Percentiles rank a stretch among this genome's conserved stretches.
phyloP scores from a whole-genome alignment of 2,113 vertebrate genomes.

The Pollachius pollachius region DNA sequence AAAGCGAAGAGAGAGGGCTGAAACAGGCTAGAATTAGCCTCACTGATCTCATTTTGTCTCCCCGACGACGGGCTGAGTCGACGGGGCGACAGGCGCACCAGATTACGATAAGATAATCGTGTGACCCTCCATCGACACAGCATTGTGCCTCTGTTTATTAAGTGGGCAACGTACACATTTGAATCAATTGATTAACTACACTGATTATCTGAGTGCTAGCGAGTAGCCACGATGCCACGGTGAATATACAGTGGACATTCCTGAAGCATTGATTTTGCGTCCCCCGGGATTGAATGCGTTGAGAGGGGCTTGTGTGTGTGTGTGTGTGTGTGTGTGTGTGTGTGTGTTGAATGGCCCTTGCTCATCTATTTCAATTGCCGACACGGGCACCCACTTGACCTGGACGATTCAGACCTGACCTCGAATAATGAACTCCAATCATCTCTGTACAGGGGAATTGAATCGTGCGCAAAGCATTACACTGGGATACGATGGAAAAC shows the following conservation, averaged over 20 bases:
- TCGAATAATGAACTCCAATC: slow-evolving; percentile 74
- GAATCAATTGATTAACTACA: too few species aligned
- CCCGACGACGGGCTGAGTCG: slow-evolving; percentile 31
- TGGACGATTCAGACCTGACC: slow-evolving; percentile 66
- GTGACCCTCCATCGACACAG: too few species aligned
- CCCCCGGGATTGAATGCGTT: slow-evolving; percentile 38
- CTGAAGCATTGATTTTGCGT: slow-evolving; percentile 50
- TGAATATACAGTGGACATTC: neutral
- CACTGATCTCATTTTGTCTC: slow-evolving; percentile 50
- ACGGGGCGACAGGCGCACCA: slow-evolving; percentile 6
- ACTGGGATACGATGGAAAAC: slow-evolving; percentile 74
- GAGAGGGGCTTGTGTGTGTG: too few species aligned
- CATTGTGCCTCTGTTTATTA: too few species aligned
- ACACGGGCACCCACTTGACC: slow-evolving; percentile 48
- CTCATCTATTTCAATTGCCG: slow-evolving; percentile 43
- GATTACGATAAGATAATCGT: too few species aligned
- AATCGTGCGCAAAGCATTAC: slow-evolving; percentile 51
- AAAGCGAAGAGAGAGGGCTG: slow-evolving; percentile 15
- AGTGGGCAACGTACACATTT: too few species aligned
- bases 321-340: too few species aligned
- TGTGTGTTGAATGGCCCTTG: slow-evolving; percentile 9
- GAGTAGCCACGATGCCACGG: too few species aligned
- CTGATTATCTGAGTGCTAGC: too few species aligned
- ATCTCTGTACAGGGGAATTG: slow-evolving; percentile 69
- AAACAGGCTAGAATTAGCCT: slow-evolving; percentile 19